Percentiles rank a stretch among this genome's conserved stretches.
These are phyloP conservation scores for Drosophila pseudoananassae DNA, from an alignment of 1,140 invertebrate genomes.

Conservation along the genomic window DNA sequence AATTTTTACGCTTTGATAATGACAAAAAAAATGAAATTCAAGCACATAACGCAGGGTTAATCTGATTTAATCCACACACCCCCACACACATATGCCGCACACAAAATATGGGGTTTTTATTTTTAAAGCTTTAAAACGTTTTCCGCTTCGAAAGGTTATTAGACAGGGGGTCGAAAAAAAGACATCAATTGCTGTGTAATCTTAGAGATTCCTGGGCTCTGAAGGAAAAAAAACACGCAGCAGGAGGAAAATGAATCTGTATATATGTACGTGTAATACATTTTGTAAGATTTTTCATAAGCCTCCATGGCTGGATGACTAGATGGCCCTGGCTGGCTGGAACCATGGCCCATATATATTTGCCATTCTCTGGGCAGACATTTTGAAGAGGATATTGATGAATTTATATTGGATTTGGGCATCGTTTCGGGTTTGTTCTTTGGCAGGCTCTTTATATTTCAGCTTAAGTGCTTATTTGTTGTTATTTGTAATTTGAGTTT, in stretches of 20 bases:
- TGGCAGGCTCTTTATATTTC: constrained; percentile 32
- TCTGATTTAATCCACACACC: constrained; percentile 27
- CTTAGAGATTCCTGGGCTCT: constrained; percentile 58
- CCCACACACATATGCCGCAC: constrained; percentile 9
- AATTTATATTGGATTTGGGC: constrained; percentile 72
- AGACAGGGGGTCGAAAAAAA: constrained; percentile 47
- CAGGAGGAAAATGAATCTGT: constrained; percentile 33
- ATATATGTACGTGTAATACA: constrained; percentile 40
- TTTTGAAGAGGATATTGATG: constrained; percentile 74
- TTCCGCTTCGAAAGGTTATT: constrained; percentile 58
- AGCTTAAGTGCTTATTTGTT: constrained; percentile 73
- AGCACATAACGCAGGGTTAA: constrained; percentile 27
- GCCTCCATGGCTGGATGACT: constrained; percentile 2
- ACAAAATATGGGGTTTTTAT: constrained; percentile 15
- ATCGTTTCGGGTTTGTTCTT: constrained; percentile 35
- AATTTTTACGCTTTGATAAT: constrained; percentile 54
- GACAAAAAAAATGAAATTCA: constrained; percentile 20
- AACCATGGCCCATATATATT: constrained; percentile 25
- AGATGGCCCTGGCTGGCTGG: not conserved
- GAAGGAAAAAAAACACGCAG: constrained; percentile 5
- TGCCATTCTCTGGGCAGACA: constrained; percentile 25
- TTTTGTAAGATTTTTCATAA: constrained; percentile 59
- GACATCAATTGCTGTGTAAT: constrained; percentile 75
- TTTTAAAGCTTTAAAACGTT: constrained; percentile 45
- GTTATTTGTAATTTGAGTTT: constrained; percentile 61